phyloP scores from a whole-genome alignment of 1,140 invertebrate genomes.

The Halictus rubicundus region DNA sequence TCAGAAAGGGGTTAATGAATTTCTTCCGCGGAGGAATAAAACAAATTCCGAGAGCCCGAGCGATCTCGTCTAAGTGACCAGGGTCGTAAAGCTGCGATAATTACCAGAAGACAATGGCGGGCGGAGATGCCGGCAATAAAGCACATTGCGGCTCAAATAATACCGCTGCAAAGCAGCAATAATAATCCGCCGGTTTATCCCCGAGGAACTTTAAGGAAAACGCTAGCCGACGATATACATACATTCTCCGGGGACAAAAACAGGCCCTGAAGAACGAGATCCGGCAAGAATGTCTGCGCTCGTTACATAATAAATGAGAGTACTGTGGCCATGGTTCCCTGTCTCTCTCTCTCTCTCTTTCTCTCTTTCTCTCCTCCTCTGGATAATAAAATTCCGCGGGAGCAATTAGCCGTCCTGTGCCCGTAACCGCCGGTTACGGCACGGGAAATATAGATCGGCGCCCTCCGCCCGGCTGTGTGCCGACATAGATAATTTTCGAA shows the following conservation, averaged over 20 bases:
- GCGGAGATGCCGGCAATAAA: not conserved
- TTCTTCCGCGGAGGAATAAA: not conserved
- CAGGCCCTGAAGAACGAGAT: not conserved
- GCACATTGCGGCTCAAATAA: not conserved
- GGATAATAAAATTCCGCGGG: constrained; percentile 27
- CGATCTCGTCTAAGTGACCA: not conserved
- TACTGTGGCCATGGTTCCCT: too few species aligned
- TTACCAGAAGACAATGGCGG: not conserved
- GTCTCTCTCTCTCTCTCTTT: not conserved
- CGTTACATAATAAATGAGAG: not conserved
- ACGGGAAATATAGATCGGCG: constrained; percentile 17
- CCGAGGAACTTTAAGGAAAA: not conserved
- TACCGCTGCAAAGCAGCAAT: not conserved
- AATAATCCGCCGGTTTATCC: not conserved
- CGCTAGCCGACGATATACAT: not conserved
- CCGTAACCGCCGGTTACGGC: constrained; percentile 8
- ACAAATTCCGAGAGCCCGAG: not conserved
- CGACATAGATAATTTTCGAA: constrained; percentile 38
- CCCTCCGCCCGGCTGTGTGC: not conserved
- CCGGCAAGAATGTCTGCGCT: not conserved
- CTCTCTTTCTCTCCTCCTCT: not conserved
- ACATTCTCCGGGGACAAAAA: not conserved
- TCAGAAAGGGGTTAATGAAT: not conserved
- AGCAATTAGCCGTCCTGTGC: constrained; percentile 18
- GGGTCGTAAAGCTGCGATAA: not conserved